Evolutionary conservation across 1,140 invertebrate genomes (phyloP), one percentile per base, ranked within the genome.

Genomic region (Anastrepha obliqua): DNA sequence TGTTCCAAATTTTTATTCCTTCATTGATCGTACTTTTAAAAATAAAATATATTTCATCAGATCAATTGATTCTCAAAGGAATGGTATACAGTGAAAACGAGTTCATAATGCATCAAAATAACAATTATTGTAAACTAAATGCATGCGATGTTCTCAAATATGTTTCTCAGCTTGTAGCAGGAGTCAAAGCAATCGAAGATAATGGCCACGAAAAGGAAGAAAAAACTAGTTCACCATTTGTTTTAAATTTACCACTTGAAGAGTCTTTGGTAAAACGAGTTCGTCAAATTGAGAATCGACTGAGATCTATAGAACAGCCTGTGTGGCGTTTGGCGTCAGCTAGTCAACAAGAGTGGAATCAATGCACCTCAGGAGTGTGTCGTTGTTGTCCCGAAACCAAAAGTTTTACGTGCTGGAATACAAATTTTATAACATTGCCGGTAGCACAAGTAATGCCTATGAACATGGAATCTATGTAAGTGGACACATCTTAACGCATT

Each of bases 321-420:
- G 96, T 96, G 64, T 97, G 96, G 96, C 95, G 94, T 86, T 94
- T 96, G 89, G 89, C 90, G 44, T 95, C 85, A 93, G 94, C 88
- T 92, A 94, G 65, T 93, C 95, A 88, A 94, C 95, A 17, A 90
- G 95, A 94, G 70, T 97, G 96, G 96, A 94, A 95, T n/a, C 94
- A 95, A 47, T 97, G 97, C 91, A 94, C 95, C 1, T 95, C 95
- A 87, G 96, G 95, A 1, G 94, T 95, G 4, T 97, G 96, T 89
- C 95, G 95, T 44, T 93, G 92, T 87, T 91, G 90, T 89, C 92
- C 90, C 96, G 96, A 91, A 93, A 95, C 90, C 93, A 95, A 42
- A 94, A 96, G 90, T 94, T 95, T 97, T 39, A 96, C 95, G 88
- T 97, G 97, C 90, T 97, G 96, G 96, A 95, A 96, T 88, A 94